phyloP scores from a whole-genome alignment of 2,888 invertebrate genomes.

The Cantharis rufa region DNA sequence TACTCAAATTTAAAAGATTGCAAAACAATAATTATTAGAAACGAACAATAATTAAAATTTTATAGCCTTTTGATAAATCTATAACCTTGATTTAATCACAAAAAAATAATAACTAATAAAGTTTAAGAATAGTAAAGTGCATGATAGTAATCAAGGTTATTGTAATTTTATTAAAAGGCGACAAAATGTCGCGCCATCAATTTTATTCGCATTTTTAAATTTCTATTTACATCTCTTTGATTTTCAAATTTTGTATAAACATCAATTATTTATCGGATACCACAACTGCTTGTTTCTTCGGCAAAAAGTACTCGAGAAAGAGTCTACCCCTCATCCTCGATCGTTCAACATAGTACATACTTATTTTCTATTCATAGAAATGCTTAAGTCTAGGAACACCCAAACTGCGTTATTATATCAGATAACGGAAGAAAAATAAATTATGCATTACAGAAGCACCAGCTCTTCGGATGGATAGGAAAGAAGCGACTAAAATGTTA shows the following conservation, averaged over 20 bases:
- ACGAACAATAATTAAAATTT: not conserved
- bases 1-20: not conserved
- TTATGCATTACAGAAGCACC: not conserved
- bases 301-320: not conserved
- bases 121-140: constrained; percentile 1
- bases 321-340: not conserved
- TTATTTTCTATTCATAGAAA: not conserved
- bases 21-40: not conserved
- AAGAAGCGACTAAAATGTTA: not conserved
- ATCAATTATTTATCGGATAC: not conserved
- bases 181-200: not conserved
- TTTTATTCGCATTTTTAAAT: not conserved
- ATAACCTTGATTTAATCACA: constrained; percentile 4
- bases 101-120: not conserved
- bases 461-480: not conserved
- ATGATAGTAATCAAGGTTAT: constrained; percentile 1
- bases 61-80: constrained; percentile 1
- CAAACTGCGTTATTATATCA: not conserved
- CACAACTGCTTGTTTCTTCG: not conserved
- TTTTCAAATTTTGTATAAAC: not conserved
- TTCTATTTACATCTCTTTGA: not conserved
- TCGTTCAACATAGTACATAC: no score
- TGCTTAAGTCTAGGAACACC: not conserved
- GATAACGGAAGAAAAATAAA: not conserved
- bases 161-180: not conserved